Conservation (phyloP, 2,113 vertebrate species). For the Oceanodroma tethys region DNA sequence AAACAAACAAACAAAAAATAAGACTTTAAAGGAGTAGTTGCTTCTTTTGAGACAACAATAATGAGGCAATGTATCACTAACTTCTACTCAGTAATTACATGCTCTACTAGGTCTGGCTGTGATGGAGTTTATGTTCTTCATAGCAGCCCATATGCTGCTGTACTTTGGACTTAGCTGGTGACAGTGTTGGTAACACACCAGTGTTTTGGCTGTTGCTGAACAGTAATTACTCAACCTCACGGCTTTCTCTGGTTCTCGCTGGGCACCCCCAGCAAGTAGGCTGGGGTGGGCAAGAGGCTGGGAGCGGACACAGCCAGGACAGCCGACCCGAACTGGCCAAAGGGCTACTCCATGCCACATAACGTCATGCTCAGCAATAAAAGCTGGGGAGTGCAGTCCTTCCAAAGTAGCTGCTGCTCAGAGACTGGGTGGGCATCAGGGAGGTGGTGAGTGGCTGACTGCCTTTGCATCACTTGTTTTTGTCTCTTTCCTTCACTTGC, state of each 20-base stretch:
- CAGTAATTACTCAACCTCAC: background rate
- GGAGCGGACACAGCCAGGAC: background rate
- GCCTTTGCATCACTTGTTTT: background rate
- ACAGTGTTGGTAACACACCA: background rate
- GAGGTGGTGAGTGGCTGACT: background rate
- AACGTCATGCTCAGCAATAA: background rate
- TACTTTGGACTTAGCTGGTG: background rate
- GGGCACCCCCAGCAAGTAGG: background rate
- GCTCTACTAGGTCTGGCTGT: background rate
- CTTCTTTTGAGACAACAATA: background rate
- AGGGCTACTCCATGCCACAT: background rate
- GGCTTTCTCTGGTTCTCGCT: background rate
- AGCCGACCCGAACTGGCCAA: fast-evolving
- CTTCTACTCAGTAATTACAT: background rate
- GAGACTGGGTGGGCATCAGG: background rate
- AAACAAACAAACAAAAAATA: background rate
- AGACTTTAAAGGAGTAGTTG: background rate
- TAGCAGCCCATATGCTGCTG: background rate
- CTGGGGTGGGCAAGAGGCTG: background rate
- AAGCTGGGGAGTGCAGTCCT: background rate
- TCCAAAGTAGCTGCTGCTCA: background rate
- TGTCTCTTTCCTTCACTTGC: background rate
- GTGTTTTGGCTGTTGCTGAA: background rate
- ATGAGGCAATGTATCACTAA: background rate
- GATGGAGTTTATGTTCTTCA: background rate